These are phyloP conservation scores for Plutella xylostella DNA, from an alignment of 2,888 invertebrate species.

Conservation along the genomic window DNA sequence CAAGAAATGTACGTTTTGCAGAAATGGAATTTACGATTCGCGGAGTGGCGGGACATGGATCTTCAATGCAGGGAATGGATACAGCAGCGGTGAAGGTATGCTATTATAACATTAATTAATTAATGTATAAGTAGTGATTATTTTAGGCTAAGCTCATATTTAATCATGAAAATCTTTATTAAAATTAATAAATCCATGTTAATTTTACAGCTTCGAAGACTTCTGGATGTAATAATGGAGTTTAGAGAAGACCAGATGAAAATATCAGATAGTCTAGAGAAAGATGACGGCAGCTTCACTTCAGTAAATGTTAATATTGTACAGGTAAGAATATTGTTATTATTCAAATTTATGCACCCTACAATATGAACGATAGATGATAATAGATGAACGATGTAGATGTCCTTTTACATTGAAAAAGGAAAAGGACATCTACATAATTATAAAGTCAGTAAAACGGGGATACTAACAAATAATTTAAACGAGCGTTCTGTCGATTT, in stretches of 20 bases:
- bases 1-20: slow-evolving; percentile 19
- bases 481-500: too few species aligned
- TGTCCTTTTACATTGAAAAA: not conserved
- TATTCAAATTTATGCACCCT: not conserved
- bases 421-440: not conserved
- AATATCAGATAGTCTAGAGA: slow-evolving; percentile 14
- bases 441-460: not conserved
- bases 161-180: too few species aligned
- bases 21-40: slow-evolving; percentile 72
- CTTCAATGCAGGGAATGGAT: slow-evolving; percentile 75
- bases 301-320: slow-evolving; percentile 41
- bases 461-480: too few species aligned
- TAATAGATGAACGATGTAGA: not conserved
- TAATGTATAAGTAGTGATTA: too few species aligned
- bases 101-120: too few species aligned
- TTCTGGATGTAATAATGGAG: slow-evolving; percentile 30
- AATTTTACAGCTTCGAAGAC: slow-evolving; percentile 39
- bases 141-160: too few species aligned
- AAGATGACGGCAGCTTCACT: slow-evolving; percentile 28
- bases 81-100: slow-evolving; percentile 87
- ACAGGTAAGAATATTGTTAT: slow-evolving; percentile 25
- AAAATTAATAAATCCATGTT: too few species aligned
- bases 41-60: slow-evolving; percentile 88
- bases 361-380: not conserved
- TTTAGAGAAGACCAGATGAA: slow-evolving; percentile 30